Percentiles rank a stretch among this genome's conserved stretches.
phyloP scores from a whole-genome alignment of 2,888 invertebrate species.

The Neoaliturus tenellus region DNA sequence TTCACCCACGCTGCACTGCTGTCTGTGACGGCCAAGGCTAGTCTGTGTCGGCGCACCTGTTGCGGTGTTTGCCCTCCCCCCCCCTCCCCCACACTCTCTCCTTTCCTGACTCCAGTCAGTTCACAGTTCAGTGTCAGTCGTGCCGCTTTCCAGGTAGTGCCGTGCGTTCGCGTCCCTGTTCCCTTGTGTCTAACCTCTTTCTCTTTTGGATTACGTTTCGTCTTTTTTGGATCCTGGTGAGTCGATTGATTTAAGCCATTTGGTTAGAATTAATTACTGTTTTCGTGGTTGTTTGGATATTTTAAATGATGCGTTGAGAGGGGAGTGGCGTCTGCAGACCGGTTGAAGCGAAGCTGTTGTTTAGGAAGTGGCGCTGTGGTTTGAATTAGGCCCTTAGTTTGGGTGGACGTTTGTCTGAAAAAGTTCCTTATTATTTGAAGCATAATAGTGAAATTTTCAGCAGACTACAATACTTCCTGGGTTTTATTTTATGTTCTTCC shows the following conservation, averaged over 20 bases:
- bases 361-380: background rate
- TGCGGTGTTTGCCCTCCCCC: conserved; percentile 7
- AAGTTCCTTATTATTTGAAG: too few relatives aligned
- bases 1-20: background rate
- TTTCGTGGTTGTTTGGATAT: too few relatives aligned
- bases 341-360: background rate
- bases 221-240: background rate
- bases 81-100: conserved; percentile 17
- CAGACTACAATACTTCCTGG: too few relatives aligned
- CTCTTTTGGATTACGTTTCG: conserved; percentile 14
- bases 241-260: background rate
- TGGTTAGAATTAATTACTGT: too few relatives aligned
- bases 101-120: conserved; percentile 6
- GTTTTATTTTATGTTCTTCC: too few relatives aligned
- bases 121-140: conserved; percentile 24
- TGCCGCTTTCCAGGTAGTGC: conserved; percentile 14
- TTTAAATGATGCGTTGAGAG: background rate
- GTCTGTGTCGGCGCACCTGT: background rate
- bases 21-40: conserved; percentile 12
- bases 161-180: background rate
- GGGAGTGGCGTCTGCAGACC: background rate
- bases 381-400: too few relatives aligned
- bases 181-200: background rate
- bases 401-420: too few relatives aligned
- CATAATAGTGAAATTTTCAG: too few relatives aligned